A percentile compares a stretch with the other conserved stretches of the same genome.
phyloP scores from a whole-genome alignment of 2,888 invertebrate genomes.

The Rhagium mordax region DNA sequence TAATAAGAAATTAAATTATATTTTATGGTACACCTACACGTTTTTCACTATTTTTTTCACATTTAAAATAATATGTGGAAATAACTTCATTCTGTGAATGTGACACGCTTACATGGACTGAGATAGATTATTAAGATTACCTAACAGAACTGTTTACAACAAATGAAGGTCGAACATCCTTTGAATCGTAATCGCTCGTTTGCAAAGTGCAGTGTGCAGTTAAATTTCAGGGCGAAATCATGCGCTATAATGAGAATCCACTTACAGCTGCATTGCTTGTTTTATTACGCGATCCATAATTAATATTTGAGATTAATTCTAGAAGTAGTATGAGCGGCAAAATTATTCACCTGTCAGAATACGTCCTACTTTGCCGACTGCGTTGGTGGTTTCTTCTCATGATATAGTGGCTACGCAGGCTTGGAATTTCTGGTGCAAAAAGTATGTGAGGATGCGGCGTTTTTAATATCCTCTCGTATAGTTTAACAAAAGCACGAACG shows the following conservation, averaged over 20 bases:
- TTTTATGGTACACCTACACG: not conserved
- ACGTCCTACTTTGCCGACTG: constrained; percentile 12
- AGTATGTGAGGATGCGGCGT: constrained; percentile 8
- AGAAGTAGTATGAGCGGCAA: not conserved
- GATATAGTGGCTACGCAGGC: not conserved
- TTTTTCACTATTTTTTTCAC: not conserved
- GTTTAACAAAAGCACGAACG: constrained; percentile 3
- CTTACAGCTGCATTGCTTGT: not conserved
- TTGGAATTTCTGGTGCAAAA: not conserved
- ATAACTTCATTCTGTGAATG: not conserved
- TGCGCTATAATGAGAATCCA: not conserved
- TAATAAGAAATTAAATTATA: not conserved
- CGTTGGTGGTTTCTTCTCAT: constrained; percentile 5
- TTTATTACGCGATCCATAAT: not conserved
- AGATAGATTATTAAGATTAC: not conserved
- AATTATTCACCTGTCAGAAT: constrained; percentile 3
- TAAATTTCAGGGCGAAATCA: not conserved
- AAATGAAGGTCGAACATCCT: constrained; percentile 5
- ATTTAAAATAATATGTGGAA: not conserved
- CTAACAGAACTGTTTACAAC: not conserved
- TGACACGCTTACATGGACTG: not conserved
- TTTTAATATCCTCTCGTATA: constrained; percentile 3
- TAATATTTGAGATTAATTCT: constrained; percentile 7
- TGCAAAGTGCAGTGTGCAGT: not conserved
- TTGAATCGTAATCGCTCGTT: not conserved